Evolutionary conservation across 2,797 vertebrate genomes (phyloP).

Genomic region (Allobates femoralis): DNA sequence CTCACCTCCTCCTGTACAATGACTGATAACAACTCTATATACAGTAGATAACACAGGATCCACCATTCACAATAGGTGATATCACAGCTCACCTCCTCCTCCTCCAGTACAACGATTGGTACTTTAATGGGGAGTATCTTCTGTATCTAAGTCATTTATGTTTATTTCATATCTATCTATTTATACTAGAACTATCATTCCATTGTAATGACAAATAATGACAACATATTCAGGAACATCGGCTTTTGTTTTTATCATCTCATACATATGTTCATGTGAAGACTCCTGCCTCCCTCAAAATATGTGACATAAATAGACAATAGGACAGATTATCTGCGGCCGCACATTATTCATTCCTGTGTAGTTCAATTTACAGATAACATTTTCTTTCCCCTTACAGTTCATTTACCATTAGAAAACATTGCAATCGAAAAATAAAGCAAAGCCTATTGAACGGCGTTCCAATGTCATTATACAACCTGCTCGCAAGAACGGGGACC

Average conservation of each 20-base stretch:
- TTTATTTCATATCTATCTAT: too few relatives aligned
- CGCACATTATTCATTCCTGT: neutral
- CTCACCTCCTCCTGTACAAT: too few relatives aligned
- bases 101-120: too few relatives aligned
- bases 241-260: slow-evolving; percentile 13
- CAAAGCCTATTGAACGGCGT: slow-evolving; percentile 14
- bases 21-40: too few relatives aligned
- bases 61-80: too few relatives aligned
- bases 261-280: neutral
- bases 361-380: slow-evolving; percentile 1
- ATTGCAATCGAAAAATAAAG: slow-evolving; percentile 23
- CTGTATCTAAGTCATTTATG: too few relatives aligned
- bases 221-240: neutral
- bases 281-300: neutral
- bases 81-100: too few relatives aligned
- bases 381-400: slow-evolving; percentile 33
- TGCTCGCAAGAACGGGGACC: slow-evolving; percentile 5
- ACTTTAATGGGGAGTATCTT: too few relatives aligned
- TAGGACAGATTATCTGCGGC: neutral
- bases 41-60: too few relatives aligned
- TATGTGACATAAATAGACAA: neutral
- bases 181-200: neutral
- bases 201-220: neutral
- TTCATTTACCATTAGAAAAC: slow-evolving; percentile 51
- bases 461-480: slow-evolving; percentile 41